A percentile compares a stretch with the other conserved stretches of the same genome.
Evolutionary conservation across 2,797 vertebrate species (phyloP).

Genomic region (Meda fulgida): DNA sequence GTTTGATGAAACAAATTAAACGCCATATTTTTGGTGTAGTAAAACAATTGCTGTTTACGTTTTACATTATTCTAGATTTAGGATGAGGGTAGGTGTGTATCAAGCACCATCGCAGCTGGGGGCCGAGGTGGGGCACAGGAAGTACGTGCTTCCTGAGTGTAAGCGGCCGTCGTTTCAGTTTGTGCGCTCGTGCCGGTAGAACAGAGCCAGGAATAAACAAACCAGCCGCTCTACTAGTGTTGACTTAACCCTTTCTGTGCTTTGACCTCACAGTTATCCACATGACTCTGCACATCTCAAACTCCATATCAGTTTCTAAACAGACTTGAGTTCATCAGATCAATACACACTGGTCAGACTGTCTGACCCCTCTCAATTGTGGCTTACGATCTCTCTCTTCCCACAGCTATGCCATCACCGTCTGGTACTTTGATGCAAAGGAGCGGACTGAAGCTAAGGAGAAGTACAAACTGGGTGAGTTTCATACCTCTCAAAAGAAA

Average conservation of each 20-base stretch:
- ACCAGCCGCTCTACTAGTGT: constrained; percentile 52
- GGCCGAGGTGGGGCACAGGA: constrained; percentile 77
- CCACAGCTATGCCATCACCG: constrained; percentile 86
- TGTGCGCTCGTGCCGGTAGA: constrained; percentile 71
- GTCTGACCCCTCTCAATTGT: neutral
- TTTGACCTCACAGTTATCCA: neutral
- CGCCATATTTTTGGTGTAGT: neutral
- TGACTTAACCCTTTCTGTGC: constrained; percentile 33
- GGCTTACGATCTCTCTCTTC: constrained; percentile 44
- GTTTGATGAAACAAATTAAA: constrained; percentile 27
- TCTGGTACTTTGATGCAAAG: constrained; percentile 96
- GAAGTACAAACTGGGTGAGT: constrained; percentile 86
- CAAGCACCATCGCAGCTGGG: constrained; percentile 64
- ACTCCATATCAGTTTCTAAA: neutral
- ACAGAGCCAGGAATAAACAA: constrained; percentile 79
- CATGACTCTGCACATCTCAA: neutral
- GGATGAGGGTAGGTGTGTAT: constrained; percentile 40
- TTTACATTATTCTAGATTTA: constrained; percentile 19
- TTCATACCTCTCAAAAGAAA: neutral
- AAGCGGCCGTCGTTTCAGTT: constrained; percentile 69
- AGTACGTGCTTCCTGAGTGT: constrained; percentile 79
- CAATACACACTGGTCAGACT: neutral
- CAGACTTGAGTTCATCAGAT: neutral
- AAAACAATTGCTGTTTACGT: constrained; percentile 1
- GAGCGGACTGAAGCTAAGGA: constrained; percentile 90